A percentile compares a stretch with the other conserved stretches of the same genome.
Evolutionary conservation across 2,797 vertebrate species (phyloP).

Genomic region (Muscicapa comitata): DNA sequence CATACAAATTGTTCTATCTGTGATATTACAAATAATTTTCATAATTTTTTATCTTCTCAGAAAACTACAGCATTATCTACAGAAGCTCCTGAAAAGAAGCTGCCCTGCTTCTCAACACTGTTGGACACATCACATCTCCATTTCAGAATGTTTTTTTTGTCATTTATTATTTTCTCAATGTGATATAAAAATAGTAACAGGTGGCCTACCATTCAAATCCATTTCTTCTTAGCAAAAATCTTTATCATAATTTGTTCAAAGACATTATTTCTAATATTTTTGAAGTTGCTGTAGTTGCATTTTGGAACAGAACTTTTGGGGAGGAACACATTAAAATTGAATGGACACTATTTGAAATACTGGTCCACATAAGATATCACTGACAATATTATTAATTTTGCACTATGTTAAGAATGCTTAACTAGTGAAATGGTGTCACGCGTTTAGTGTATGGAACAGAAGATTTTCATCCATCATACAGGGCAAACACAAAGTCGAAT

Average conservation of each 20-base stretch:
- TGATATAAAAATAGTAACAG: not conserved
- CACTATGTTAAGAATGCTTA: not conserved
- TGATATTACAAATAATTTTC: not conserved
- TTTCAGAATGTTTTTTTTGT: not conserved
- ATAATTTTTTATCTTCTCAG: not conserved
- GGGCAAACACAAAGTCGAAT: not conserved
- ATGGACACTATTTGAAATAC: not conserved
- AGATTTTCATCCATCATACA: not conserved
- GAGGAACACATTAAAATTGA: not conserved
- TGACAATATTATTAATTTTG: not conserved
- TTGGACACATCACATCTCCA: not conserved
- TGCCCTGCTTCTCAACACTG: not conserved
- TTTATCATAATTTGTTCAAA: too few relatives aligned
- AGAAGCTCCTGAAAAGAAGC: not conserved
- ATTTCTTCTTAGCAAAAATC: not conserved
- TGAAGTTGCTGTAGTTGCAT: not conserved
- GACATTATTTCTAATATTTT: too few relatives aligned
- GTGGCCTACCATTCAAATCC: not conserved
- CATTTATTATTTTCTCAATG: not conserved
- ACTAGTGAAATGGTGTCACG: not conserved
- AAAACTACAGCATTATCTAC: not conserved
- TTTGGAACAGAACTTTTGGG: not conserved
- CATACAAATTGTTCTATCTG: not conserved
- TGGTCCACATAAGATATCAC: not conserved
- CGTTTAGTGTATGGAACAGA: not conserved